Conservation (phyloP, 1,140 invertebrate species). For the Magallana ariakensis region DNA sequence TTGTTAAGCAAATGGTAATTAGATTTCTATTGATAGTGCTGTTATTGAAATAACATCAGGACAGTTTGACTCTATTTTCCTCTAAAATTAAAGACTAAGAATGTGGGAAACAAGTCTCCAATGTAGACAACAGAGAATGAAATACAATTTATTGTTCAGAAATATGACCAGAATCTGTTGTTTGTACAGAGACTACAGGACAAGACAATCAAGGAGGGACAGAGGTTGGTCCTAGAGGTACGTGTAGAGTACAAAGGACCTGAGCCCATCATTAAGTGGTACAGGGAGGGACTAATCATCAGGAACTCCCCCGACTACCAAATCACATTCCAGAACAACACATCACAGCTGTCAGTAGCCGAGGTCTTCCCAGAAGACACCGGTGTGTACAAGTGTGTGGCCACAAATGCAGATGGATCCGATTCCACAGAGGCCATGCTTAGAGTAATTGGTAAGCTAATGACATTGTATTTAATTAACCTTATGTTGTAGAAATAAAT, state of each 20-base stretch:
- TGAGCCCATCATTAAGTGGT: constrained; percentile 87
- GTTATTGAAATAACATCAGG: no score
- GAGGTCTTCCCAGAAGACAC: constrained; percentile 97
- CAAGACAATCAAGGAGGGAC: constrained; percentile 85
- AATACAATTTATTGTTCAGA: no score
- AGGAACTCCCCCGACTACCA: constrained; percentile 74
- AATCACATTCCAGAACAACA: constrained; percentile 72
- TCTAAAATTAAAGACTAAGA: no score
- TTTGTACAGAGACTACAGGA: constrained; percentile 65
- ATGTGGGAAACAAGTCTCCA: no score
- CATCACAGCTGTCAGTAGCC: constrained; percentile 89
- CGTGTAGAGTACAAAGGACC: constrained; percentile 86
- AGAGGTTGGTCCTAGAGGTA: constrained; percentile 86
- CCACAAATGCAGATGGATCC: constrained; percentile 92
- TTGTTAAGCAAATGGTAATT: no score
- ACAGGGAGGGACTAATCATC: constrained; percentile 84
- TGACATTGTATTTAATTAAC: background rate
- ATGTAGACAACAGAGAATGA: no score
- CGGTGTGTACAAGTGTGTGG: constrained; percentile 95
- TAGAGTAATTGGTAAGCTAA: constrained; percentile 73
- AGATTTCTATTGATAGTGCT: no score
- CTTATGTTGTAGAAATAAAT: no score
- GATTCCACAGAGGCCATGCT: constrained; percentile 80
- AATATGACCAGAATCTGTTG: no score
- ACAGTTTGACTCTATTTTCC: no score